Conservation (phyloP, 2,888 invertebrate species). For the Agrochola macilenta region DNA sequence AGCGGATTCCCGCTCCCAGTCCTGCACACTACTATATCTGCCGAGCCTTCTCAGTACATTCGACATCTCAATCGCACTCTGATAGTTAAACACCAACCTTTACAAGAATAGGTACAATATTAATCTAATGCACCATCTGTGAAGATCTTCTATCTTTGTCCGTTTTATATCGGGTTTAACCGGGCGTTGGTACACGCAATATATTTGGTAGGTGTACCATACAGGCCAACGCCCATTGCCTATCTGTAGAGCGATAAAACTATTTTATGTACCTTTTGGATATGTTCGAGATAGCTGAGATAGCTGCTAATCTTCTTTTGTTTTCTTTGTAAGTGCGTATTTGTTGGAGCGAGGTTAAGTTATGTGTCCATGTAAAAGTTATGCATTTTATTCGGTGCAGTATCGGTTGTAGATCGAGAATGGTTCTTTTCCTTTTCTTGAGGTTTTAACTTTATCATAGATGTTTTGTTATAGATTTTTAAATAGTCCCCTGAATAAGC, state of each 20-base stretch:
- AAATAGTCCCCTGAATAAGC: not conserved
- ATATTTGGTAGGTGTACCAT: slow-evolving; percentile 79
- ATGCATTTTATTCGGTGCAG: slow-evolving; percentile 14
- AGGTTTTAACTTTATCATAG: not conserved
- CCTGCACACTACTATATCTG: too few relatives aligned
- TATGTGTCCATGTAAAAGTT: slow-evolving; percentile 27
- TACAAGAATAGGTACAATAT: not conserved
- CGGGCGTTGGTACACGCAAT: slow-evolving; percentile 78
- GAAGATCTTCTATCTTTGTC: slow-evolving; percentile 62
- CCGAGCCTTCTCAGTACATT: too few relatives aligned
- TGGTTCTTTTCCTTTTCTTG: not conserved
- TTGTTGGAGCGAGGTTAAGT: slow-evolving; percentile 23
- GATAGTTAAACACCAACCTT: too few relatives aligned
- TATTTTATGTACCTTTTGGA: slow-evolving; percentile 71
- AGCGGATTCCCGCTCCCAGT: too few relatives aligned
- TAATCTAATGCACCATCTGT: slow-evolving; percentile 24
- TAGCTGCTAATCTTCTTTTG: slow-evolving; percentile 59
- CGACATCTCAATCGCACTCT: not conserved
- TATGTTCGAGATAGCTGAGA: slow-evolving; percentile 52
- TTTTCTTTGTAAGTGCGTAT: slow-evolving; percentile 47
- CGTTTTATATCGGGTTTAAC: slow-evolving; percentile 77
- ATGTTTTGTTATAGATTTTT: not conserved
- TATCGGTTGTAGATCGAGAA: not conserved
- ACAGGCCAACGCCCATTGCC: slow-evolving; percentile 74
- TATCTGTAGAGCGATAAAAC: slow-evolving; percentile 74